Conservation (phyloP, 1,140 invertebrate species). For the Drosophila rhopaloa region DNA sequence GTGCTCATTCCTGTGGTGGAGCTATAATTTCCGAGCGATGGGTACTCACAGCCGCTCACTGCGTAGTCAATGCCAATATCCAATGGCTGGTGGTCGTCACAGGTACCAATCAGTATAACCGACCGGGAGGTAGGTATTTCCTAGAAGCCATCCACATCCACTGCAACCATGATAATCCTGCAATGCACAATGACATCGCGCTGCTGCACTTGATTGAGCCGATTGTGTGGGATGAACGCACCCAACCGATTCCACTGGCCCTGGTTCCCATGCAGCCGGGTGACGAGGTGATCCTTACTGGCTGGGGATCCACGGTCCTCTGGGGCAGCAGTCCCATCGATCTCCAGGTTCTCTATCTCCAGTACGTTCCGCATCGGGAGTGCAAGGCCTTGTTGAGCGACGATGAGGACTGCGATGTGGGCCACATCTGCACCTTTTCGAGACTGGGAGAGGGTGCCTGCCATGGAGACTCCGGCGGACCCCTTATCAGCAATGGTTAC, state of each 20-base stretch:
- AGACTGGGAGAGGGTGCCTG: slow-evolving; percentile 85
- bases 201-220: slow-evolving; percentile 79
- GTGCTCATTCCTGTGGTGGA: slow-evolving; percentile 82
- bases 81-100: slow-evolving; percentile 35
- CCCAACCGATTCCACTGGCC: slow-evolving; percentile 75
- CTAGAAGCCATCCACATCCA: slow-evolving; percentile 40
- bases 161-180: slow-evolving; percentile 66
- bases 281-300: slow-evolving; percentile 84
- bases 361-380: slow-evolving; percentile 40
- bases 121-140: slow-evolving; percentile 41
- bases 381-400: slow-evolving; percentile 24
- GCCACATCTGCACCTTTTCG: slow-evolving; percentile 87
- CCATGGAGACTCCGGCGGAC: slow-evolving; percentile 87
- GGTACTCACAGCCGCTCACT: slow-evolving; percentile 84
- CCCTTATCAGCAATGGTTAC: slow-evolving; percentile 77
- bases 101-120: slow-evolving; percentile 47
- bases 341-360: slow-evolving; percentile 43
- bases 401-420: slow-evolving; percentile 43
- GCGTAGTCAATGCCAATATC: slow-evolving; percentile 37
- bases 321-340: slow-evolving; percentile 44
- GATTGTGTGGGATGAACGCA: slow-evolving; percentile 84
- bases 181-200: slow-evolving; percentile 85
- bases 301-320: slow-evolving; percentile 54
- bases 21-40: slow-evolving; percentile 76
- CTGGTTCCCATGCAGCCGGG: slow-evolving; percentile 37